Evolutionary conservation across 2,888 invertebrate species (phyloP).

Genomic region (Zelleria hepariella): DNA sequence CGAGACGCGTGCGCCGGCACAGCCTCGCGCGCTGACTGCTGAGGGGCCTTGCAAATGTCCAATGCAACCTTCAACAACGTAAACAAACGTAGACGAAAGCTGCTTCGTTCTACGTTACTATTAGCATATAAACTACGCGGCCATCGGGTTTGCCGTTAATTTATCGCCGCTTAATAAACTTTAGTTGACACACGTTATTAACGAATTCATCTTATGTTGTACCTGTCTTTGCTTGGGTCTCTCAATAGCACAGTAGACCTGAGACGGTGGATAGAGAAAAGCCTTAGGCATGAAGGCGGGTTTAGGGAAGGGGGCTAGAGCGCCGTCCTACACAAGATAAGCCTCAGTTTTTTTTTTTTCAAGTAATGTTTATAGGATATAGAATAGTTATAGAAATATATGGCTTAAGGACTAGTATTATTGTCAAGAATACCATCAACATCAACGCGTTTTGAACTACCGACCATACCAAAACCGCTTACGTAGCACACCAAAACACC

Average conservation of each 20-base stretch:
- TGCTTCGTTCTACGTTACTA: conserved; percentile 35
- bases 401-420: too few relatives aligned
- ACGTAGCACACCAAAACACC: background rate
- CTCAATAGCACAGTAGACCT: too few relatives aligned
- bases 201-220: background rate
- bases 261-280: too few relatives aligned
- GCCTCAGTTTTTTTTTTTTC: too few relatives aligned
- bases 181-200: background rate
- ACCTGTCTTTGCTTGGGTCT: too few relatives aligned
- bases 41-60: conserved; percentile 58
- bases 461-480: background rate
- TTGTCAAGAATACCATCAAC: too few relatives aligned
- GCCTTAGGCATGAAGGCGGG: too few relatives aligned
- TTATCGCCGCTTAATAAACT: background rate
- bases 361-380: too few relatives aligned
- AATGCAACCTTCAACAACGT: conserved; percentile 67
- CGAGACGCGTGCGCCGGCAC: conserved; percentile 68
- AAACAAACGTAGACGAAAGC: conserved; percentile 51
- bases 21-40: conserved; percentile 63
- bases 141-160: background rate
- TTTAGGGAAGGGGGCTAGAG: too few relatives aligned
- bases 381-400: too few relatives aligned
- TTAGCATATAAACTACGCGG: conserved; percentile 1
- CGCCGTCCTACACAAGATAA: too few relatives aligned
- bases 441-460: too few relatives aligned